Conservation (phyloP, 1,140 invertebrate genomes). For the Mya arenaria region DNA sequence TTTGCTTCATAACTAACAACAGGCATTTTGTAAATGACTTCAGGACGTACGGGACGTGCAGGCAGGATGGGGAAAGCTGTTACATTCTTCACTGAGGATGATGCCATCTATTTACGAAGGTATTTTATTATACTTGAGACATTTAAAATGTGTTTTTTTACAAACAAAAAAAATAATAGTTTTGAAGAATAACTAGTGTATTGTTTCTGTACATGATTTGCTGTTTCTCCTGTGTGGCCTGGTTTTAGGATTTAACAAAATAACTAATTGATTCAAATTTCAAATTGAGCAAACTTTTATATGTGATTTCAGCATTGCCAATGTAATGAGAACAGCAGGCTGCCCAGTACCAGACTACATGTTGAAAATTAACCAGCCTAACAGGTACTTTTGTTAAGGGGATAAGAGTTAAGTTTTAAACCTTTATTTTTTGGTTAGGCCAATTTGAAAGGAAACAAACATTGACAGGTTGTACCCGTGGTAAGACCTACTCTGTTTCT, state of each 20-base stretch:
- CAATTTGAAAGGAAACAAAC: background rate
- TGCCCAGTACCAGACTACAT: constrained; percentile 95
- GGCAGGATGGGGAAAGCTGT: constrained; percentile 92
- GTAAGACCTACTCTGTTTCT: too few species aligned
- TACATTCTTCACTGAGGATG: constrained; percentile 96
- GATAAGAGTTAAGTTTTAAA: background rate
- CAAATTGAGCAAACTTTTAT: too few species aligned
- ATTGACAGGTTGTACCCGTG: background rate
- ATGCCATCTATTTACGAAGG: constrained; percentile 91
- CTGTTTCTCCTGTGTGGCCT: too few species aligned
- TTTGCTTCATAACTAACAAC: too few species aligned
- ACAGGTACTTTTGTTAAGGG: constrained; percentile 65
- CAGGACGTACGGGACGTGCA: constrained; percentile 95
- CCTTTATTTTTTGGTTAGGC: background rate
- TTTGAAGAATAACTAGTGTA: too few species aligned
- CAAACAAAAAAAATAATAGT: too few species aligned
- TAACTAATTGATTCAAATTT: too few species aligned
- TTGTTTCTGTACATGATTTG: too few species aligned
- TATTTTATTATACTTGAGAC: too few species aligned
- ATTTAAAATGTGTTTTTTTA: too few species aligned
- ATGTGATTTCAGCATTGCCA: constrained; percentile 87
- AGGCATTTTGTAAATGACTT: too few species aligned
- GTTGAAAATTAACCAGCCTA: constrained; percentile 88
- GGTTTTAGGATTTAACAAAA: too few species aligned
- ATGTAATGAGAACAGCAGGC: constrained; percentile 92